Percentiles rank a stretch among this genome's conserved stretches.
phyloP scores from a whole-genome alignment of 1,140 invertebrate genomes.

The Drosophila yakuba region DNA sequence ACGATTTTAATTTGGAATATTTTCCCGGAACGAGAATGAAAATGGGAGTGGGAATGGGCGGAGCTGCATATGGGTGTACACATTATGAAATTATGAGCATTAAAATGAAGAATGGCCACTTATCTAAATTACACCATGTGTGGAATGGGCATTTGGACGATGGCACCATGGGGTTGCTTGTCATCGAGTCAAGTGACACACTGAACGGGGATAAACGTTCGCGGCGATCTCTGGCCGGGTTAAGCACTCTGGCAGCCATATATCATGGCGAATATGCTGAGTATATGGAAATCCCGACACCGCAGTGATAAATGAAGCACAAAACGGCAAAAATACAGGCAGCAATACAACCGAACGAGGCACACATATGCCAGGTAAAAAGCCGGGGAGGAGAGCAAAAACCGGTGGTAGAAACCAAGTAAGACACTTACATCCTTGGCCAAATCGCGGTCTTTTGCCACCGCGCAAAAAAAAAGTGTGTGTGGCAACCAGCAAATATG shows the following conservation, averaged over 20 bases:
- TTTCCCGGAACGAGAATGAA: background rate
- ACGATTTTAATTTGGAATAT: slow-evolving; percentile 64
- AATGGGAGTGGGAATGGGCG: background rate
- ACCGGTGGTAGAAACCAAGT: slow-evolving; percentile 16
- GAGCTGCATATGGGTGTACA: slow-evolving; percentile 67
- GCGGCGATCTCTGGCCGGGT: slow-evolving; percentile 61
- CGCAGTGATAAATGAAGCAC: slow-evolving; percentile 75
- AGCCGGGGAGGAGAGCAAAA: background rate
- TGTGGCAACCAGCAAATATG: slow-evolving; percentile 66
- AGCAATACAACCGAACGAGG: slow-evolving; percentile 30
- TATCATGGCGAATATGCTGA: slow-evolving; percentile 78
- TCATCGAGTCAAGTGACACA: slow-evolving; percentile 69
- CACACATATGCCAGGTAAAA: slow-evolving; percentile 46
- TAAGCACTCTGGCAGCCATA: slow-evolving; percentile 59
- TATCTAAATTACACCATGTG: slow-evolving; percentile 84
- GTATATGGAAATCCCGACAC: slow-evolving; percentile 72
- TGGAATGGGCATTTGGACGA: slow-evolving; percentile 14
- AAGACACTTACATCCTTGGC: slow-evolving; percentile 55
- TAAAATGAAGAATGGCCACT: slow-evolving; percentile 84
- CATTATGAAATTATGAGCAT: slow-evolving; percentile 85
- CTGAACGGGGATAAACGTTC: slow-evolving; percentile 34
- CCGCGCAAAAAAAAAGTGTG: slow-evolving; percentile 8
- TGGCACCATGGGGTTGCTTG: slow-evolving; percentile 32
- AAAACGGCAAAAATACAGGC: slow-evolving; percentile 70
- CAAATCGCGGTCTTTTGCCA: slow-evolving; percentile 28